These are phyloP conservation scores for Pluvianellus socialis DNA, from an alignment of 2,113 vertebrate species.

Conservation along the genomic window DNA sequence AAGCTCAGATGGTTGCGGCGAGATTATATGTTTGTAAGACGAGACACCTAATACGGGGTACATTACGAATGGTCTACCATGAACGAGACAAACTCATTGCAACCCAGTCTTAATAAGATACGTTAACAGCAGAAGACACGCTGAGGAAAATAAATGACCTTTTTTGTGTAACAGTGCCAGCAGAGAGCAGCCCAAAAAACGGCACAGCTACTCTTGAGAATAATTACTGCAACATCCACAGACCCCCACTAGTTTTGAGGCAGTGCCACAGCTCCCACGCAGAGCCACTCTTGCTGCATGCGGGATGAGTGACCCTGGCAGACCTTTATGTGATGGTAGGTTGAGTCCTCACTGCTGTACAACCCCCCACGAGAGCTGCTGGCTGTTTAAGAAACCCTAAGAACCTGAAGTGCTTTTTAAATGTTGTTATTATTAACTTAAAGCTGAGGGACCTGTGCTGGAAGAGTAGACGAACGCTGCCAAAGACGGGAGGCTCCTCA, in stretches of 20 bases:
- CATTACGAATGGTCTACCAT: rapidly evolving
- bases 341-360: neutral
- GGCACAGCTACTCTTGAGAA: neutral
- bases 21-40: neutral
- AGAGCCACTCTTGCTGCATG: rapidly evolving
- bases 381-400: neutral
- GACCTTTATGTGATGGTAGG: rapidly evolving
- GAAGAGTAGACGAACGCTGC: neutral
- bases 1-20: neutral
- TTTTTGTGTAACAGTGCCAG: neutral
- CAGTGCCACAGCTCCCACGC: neutral
- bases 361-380: neutral
- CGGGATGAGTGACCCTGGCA: neutral
- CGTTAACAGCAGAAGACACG: neutral
- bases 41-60: neutral
- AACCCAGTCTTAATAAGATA: neutral
- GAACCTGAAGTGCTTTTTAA: neutral
- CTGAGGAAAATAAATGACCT: neutral
- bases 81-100: neutral
- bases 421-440: neutral
- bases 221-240: neutral
- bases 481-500: neutral
- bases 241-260: neutral
- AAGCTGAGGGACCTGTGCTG: rapidly evolving
- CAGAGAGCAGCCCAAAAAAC: neutral